phyloP scores from a whole-genome alignment of 1,140 invertebrate genomes.

The Pogonomyrmex californicus region DNA sequence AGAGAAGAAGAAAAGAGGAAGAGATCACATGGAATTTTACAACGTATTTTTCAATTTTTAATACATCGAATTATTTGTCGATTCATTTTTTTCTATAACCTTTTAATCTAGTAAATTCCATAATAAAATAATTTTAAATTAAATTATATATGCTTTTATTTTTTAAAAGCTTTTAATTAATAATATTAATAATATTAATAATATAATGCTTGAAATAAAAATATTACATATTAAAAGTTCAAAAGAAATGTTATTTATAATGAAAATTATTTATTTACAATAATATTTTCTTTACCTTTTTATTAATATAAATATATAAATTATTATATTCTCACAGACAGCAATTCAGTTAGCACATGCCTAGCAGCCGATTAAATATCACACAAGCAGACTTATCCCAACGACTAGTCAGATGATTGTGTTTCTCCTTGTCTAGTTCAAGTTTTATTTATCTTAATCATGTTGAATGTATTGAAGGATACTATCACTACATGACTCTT shows the following conservation, averaged over 20 bases:
- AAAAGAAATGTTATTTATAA: neutral
- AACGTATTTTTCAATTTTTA: neutral
- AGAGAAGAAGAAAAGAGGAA: no score
- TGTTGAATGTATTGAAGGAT: neutral
- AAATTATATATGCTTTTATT: neutral
- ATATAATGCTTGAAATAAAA: neutral
- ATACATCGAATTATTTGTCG: neutral
- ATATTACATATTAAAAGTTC: neutral
- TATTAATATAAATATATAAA: neutral
- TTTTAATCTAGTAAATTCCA: neutral
- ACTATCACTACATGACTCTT: neutral
- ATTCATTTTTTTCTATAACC: neutral
- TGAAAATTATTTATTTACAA: neutral
- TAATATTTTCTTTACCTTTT: neutral
- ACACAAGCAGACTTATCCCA: neutral
- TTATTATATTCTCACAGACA: neutral
- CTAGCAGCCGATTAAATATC: neutral
- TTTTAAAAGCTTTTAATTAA: neutral
- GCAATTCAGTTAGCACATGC: neutral
- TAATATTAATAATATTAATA: neutral
- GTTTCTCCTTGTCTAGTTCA: slow-evolving; percentile 4
- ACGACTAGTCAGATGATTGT: neutral
- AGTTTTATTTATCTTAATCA: slow-evolving; percentile 39
- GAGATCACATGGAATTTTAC: neutral
- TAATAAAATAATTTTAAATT: neutral